These are phyloP conservation scores for Aleiodes alternator DNA, from an alignment of 2,888 invertebrate species.

Conservation along the genomic window DNA sequence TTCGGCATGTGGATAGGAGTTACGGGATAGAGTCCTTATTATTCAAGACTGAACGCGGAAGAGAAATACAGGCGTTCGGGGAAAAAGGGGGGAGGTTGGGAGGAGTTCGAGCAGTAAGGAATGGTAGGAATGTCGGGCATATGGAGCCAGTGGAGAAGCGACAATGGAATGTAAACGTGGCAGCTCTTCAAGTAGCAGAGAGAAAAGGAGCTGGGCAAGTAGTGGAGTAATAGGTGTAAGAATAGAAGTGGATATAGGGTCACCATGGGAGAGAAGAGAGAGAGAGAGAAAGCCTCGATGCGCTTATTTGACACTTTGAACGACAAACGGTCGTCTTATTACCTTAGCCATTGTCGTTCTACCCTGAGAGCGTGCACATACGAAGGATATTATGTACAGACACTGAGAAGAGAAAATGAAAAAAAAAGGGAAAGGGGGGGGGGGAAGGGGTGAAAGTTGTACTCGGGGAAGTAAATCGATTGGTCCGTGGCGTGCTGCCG, in stretches of 20 bases:
- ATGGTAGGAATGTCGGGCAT: slow-evolving; percentile 34
- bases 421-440: too few species aligned
- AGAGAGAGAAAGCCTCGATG: slow-evolving; percentile 57
- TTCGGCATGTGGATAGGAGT: too few species aligned
- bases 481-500: slow-evolving; percentile 40
- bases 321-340: slow-evolving; percentile 73
- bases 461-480: slow-evolving; percentile 40
- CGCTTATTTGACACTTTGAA: slow-evolving; percentile 72
- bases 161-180: slow-evolving; percentile 32
- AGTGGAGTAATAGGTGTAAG: slow-evolving; percentile 4
- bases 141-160: slow-evolving; percentile 38
- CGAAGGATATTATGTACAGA: slow-evolving; percentile 26
- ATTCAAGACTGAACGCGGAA: slow-evolving; percentile 37
- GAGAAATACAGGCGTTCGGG: slow-evolving; percentile 43
- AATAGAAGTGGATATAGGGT: slow-evolving; percentile 31
- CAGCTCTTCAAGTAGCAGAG: slow-evolving; percentile 35
- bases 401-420: background rate
- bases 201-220: slow-evolving; percentile 10
- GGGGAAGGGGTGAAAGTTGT: background rate
- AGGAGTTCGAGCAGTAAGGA: slow-evolving; percentile 5
- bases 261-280: slow-evolving; percentile 49
- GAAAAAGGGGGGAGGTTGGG: background rate
- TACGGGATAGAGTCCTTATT: slow-evolving; percentile 24
- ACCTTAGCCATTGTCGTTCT: slow-evolving; percentile 60
- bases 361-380: slow-evolving; percentile 17